Evolutionary conservation across 1,140 invertebrate species (phyloP).

Genomic region (Microplitis mediator): DNA sequence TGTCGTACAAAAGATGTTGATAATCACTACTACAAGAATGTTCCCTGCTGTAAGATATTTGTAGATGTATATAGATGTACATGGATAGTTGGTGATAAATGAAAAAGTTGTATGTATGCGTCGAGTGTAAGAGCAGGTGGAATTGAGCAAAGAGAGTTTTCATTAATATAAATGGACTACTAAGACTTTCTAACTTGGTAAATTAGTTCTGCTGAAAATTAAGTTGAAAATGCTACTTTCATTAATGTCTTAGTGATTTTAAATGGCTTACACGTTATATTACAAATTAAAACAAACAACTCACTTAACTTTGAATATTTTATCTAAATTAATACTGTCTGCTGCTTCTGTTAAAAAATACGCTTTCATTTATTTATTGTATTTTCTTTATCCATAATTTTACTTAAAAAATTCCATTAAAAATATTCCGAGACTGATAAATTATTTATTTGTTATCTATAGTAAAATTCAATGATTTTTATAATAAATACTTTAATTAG

Average conservation of each 20-base stretch:
- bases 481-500: no score
- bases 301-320: no score
- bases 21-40: neutral
- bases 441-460: no score
- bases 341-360: no score
- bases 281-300: neutral
- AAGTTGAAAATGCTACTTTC: slow-evolving; percentile 1
- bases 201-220: slow-evolving; percentile 26
- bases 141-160: slow-evolving; percentile 17
- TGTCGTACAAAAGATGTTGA: slow-evolving; percentile 4
- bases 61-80: neutral
- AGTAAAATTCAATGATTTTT: no score
- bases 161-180: slow-evolving; percentile 32
- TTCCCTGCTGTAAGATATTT: no score
- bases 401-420: no score
- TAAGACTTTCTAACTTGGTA: slow-evolving; percentile 23
- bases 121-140: neutral
- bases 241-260: neutral
- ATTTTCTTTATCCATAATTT: no score
- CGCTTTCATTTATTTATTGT: no score
- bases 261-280: neutral
- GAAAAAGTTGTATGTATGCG: slow-evolving; percentile 5
- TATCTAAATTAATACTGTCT: no score
- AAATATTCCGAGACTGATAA: no score
- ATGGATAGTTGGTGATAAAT: neutral